Conservation (phyloP, 2,888 invertebrate species). For the Catocala fraxini region DNA sequence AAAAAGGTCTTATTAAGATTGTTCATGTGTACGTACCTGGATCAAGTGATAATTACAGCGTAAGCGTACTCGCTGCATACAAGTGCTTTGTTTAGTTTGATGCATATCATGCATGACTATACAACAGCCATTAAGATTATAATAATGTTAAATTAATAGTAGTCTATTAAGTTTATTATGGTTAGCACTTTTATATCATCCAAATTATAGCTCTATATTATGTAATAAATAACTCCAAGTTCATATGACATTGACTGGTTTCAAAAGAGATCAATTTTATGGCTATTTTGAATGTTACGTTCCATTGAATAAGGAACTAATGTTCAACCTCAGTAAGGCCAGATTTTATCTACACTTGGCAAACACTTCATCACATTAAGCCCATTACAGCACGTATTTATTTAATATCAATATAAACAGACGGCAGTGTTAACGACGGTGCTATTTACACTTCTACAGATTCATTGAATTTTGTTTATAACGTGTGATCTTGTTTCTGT, state of each 20-base stretch:
- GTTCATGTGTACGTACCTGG: constrained; percentile 55
- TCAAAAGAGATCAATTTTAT: constrained; percentile 13
- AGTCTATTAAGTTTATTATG: constrained; percentile 42
- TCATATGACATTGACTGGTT: constrained; percentile 17
- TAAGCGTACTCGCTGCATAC: constrained; percentile 55
- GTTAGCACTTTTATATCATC: constrained; percentile 19
- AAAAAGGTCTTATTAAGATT: constrained; percentile 64
- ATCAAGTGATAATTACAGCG: constrained; percentile 66
- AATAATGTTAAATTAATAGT: constrained; percentile 49
- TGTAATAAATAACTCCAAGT: constrained; percentile 6
- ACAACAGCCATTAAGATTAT: constrained; percentile 45
- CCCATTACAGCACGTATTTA: constrained; percentile 6
- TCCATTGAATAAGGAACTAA: constrained; percentile 16
- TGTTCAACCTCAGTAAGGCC: constrained; percentile 9
- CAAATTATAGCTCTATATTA: constrained; percentile 12
- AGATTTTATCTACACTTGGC: constrained; percentile 15
- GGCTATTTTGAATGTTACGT: constrained; percentile 4
- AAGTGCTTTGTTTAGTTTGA: constrained; percentile 65
- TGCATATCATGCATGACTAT: constrained; percentile 54
- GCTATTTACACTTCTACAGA: neutral
- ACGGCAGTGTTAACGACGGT: neutral
- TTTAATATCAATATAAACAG: constrained; percentile 4
- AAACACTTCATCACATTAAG: constrained; percentile 17
- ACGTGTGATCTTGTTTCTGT: neutral
- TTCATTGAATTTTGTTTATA: neutral